phyloP scores from a whole-genome alignment of 2,113 vertebrate genomes.

The Asarcornis scutulata region DNA sequence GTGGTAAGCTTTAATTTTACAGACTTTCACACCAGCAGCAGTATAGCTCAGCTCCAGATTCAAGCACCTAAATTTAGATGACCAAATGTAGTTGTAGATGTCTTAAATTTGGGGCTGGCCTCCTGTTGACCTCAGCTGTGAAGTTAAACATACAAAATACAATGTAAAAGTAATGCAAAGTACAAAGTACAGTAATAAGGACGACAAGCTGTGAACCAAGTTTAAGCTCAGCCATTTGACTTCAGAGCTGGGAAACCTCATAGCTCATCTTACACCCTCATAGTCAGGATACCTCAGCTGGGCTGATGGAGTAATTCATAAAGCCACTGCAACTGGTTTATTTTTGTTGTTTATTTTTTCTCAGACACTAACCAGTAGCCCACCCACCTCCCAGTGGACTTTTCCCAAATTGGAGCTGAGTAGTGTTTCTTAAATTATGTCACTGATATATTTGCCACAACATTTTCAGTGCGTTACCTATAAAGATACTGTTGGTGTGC shows the following conservation, averaged over 20 bases:
- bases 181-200: neutral
- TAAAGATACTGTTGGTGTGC: neutral
- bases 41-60: neutral
- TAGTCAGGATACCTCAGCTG: neutral
- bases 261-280: neutral
- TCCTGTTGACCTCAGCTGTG: fast-evolving
- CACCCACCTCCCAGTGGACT: neutral
- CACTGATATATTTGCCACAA: neutral
- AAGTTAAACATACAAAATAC: neutral
- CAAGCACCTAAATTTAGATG: neutral
- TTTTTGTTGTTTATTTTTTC: neutral
- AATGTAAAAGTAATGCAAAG: neutral
- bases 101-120: neutral
- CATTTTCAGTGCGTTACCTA: neutral
- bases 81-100: neutral
- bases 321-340: neutral
- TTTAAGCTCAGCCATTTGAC: neutral
- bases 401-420: neutral
- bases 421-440: neutral
- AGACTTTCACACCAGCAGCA: neutral
- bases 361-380: neutral
- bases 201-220: neutral
- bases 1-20: neutral
- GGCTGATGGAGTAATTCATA: neutral
- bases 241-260: neutral